Evolutionary conservation across 35 echinoderm and acorn worm species (phyloP).

Genomic region (Amphiura filiformis): DNA sequence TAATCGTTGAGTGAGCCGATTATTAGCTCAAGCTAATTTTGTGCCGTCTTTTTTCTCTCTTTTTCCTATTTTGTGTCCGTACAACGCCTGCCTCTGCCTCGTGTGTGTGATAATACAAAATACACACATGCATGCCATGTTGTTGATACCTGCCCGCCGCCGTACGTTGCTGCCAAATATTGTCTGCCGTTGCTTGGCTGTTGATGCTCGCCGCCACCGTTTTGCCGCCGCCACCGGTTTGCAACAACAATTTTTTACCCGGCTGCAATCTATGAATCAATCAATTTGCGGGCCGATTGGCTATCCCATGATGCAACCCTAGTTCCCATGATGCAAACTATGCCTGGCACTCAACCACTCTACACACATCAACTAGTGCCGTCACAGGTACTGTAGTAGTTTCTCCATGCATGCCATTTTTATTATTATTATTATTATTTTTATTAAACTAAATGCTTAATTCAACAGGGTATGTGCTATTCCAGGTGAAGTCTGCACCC

Average conservation of each 20-base stretch:
- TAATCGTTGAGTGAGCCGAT: background rate
- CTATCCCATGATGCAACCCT: slow-evolving; percentile 13
- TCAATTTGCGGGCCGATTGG: too few relatives aligned
- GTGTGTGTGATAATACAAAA: background rate
- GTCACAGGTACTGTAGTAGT: slow-evolving; percentile 46
- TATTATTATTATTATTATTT: too few relatives aligned
- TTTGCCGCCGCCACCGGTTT: too few relatives aligned
- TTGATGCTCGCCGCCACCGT: slow-evolving; percentile 7
- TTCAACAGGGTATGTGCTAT: too few relatives aligned
- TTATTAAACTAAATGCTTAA: too few relatives aligned
- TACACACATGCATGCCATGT: slow-evolving; percentile 6
- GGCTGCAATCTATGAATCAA: too few relatives aligned
- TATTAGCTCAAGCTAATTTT: too few relatives aligned
- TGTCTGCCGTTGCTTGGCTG: slow-evolving; percentile 43
- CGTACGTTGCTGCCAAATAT: background rate
- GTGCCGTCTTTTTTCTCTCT: slow-evolving; percentile 2
- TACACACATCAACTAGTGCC: slow-evolving; percentile 53
- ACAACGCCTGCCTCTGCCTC: background rate
- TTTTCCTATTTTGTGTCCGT: slow-evolving; percentile 12
- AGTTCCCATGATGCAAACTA: slow-evolving; percentile 69
- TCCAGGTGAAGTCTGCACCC: too few relatives aligned
- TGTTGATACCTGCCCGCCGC: too few relatives aligned
- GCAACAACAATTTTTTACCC: slow-evolving; percentile 25
- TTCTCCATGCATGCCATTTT: background rate
- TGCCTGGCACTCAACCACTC: slow-evolving; percentile 52